These are phyloP conservation scores for Plecotus auritus DNA, from an alignment of 2,113 vertebrate genomes.

Conservation along the genomic window DNA sequence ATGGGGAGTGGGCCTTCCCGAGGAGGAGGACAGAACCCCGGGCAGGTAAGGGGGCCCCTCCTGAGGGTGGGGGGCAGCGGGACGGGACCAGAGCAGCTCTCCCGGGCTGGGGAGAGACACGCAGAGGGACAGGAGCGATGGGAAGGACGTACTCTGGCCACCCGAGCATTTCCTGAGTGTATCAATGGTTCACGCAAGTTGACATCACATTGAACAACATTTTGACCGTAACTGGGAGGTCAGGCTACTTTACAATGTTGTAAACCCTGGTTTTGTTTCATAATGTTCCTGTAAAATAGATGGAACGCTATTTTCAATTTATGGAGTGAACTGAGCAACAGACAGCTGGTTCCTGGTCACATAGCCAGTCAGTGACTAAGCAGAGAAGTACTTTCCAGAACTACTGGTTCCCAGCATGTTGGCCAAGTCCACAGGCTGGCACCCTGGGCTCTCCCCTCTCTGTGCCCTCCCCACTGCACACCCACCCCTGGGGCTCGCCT, in stretches of 20 bases:
- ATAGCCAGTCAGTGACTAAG: neutral
- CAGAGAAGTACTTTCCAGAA: neutral
- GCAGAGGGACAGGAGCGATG: neutral
- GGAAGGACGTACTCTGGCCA: neutral
- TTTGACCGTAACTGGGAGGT: neutral
- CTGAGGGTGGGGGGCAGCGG: no score
- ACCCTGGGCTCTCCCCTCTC: neutral
- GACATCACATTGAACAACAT: fast-evolving
- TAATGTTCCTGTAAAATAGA: fast-evolving
- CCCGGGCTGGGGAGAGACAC: neutral
- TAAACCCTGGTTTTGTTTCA: neutral
- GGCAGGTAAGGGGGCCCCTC: neutral
- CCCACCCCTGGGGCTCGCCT: neutral
- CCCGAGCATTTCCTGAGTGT: no score
- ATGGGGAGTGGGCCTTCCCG: neutral
- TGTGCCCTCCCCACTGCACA: neutral
- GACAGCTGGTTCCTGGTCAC: neutral
- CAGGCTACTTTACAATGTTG: neutral
- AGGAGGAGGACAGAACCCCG: no score
- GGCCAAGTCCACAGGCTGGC: neutral
- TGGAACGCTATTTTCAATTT: fast-evolving
- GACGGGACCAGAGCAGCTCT: neutral
- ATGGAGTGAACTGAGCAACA: neutral
- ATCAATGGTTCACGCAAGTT: fast-evolving
- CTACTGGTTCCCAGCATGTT: fast-evolving